Conservation (phyloP, 2,797 vertebrate genomes). For the Paramormyrops hopkinsi region DNA sequence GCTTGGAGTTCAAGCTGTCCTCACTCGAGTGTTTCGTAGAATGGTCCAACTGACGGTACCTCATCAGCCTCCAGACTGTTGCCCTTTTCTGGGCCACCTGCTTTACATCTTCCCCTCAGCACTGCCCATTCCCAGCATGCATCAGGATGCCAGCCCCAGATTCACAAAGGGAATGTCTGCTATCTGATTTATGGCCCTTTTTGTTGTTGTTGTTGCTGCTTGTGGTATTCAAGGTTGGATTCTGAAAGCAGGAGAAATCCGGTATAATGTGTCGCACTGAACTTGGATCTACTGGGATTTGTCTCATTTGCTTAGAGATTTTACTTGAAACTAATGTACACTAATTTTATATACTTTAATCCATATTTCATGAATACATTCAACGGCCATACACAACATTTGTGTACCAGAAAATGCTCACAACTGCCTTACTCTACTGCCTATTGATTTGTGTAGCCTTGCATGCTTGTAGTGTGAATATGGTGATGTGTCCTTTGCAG, state of each 20-base stretch:
- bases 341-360: not conserved
- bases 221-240: not conserved
- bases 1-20: constrained; percentile 5
- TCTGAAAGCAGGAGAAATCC: not conserved
- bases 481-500: not conserved
- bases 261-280: not conserved
- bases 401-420: not conserved
- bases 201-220: not conserved
- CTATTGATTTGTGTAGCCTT: not conserved
- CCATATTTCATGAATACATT: not conserved
- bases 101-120: not conserved
- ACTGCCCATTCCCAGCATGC: not conserved
- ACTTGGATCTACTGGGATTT: not conserved
- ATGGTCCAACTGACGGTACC: not conserved
- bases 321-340: not conserved
- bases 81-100: constrained; percentile 4
- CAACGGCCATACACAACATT: not conserved
- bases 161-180: not conserved
- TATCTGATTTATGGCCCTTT: not conserved
- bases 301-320: not conserved
- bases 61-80: constrained; percentile 5
- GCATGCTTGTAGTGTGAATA: not conserved
- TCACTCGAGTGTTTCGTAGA: not conserved
- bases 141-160: not conserved
- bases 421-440: not conserved